Conservation (phyloP, 2,113 vertebrate species). For the Tympanuchus pallidicinctus region DNA sequence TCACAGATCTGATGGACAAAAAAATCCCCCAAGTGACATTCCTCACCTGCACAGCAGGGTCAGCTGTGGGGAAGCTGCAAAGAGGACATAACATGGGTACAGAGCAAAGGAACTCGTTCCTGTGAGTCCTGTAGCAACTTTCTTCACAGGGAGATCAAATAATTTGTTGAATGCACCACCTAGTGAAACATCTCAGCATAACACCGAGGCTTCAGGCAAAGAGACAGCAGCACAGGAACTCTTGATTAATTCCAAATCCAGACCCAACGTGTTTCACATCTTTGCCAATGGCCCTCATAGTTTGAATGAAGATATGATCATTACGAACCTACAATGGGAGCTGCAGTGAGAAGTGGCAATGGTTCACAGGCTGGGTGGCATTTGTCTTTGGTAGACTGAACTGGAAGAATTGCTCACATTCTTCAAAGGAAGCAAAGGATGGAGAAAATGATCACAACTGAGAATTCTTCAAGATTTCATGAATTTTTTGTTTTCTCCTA, state of each 20-base stretch:
- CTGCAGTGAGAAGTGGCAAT: background rate
- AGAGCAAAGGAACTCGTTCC: background rate
- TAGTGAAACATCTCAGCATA: conserved; percentile 21
- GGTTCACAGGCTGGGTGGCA: background rate
- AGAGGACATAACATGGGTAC: background rate
- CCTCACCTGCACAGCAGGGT: background rate
- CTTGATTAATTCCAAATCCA: background rate
- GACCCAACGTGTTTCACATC: background rate
- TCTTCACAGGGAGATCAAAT: background rate
- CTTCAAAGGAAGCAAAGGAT: background rate
- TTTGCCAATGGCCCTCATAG: background rate
- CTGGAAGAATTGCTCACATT: background rate
- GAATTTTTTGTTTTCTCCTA: background rate
- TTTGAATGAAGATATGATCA: background rate
- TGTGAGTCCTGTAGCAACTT: rapidly evolving
- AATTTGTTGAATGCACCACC: conserved; percentile 21
- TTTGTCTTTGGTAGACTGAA: background rate
- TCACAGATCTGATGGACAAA: background rate
- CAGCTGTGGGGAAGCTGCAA: background rate
- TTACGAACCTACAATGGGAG: background rate
- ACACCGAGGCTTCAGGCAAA: background rate
- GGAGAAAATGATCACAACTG: background rate
- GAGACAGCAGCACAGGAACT: background rate
- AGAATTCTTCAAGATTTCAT: background rate
- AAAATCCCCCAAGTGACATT: background rate